Conservation (phyloP, 2,888 invertebrate genomes). For the Odontothrips loti region DNA sequence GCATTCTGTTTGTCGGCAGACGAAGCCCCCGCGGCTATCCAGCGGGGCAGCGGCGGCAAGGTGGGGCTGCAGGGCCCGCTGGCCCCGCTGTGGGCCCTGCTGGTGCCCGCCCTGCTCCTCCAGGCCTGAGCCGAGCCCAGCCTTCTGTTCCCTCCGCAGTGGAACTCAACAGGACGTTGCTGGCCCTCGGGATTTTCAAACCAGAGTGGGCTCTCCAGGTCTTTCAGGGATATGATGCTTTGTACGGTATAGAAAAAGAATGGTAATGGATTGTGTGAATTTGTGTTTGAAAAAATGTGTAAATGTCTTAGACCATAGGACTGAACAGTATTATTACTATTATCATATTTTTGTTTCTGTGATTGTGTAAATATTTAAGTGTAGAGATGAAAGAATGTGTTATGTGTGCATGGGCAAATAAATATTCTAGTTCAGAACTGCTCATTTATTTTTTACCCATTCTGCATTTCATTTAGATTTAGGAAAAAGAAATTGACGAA, state of each 20-base stretch:
- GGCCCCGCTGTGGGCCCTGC: slow-evolving; percentile 27
- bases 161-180: background rate
- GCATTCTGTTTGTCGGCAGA: slow-evolving; percentile 50
- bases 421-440: background rate
- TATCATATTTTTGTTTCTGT: background rate
- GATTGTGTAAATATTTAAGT: slow-evolving; percentile 13
- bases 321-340: slow-evolving; percentile 10
- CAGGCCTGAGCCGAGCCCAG: background rate
- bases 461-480: background rate
- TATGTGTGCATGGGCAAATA: background rate
- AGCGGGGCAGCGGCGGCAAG: slow-evolving; percentile 52
- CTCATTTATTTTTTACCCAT: background rate
- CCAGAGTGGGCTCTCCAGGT: background rate
- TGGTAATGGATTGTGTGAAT: too few species aligned
- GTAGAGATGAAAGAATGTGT: background rate
- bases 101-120: background rate
- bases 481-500: background rate
- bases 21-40: slow-evolving; percentile 79
- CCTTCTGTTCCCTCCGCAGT: background rate
- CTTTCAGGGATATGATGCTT: background rate
- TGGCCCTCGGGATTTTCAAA: background rate
- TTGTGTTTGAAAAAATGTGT: background rate
- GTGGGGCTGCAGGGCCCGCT: slow-evolving; percentile 42
- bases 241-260: too few species aligned
- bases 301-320: slow-evolving; percentile 16